Base-by-base conservation (phyloP, 2,797 vertebrate species). In the Cheirogaleus major region DNA sequence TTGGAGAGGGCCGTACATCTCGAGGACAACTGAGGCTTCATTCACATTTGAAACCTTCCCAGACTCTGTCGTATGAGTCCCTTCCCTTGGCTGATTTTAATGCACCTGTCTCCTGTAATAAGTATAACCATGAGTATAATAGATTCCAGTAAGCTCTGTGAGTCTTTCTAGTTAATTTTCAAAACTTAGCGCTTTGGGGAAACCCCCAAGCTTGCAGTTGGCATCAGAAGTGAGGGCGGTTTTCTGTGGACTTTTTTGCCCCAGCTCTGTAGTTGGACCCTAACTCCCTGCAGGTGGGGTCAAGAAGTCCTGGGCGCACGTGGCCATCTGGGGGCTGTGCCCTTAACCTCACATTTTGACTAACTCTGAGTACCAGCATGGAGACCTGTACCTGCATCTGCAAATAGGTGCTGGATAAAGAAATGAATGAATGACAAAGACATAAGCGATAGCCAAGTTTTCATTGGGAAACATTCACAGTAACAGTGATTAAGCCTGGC, bases 1-100 rank as follows among this genome's bases (percentile, higher is more conserved):
- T 6, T 9, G 6, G 3, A 43, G 41, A 48, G 32, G 10, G 10
- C 17, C 25, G 12, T 4, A 9, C 4, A 3, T 10, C 32, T 35
- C 55, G 35, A 35, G 5, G 15, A 75, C 45, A 45, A 3, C 1
- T 11, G 43, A 55, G 11, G 8, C 25, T 52, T 50, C 20, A 50
- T 52, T 76, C 48, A 30, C 57, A 25, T 27, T 3, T 14, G 59
- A 48, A 32, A 32, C 32, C 8, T 7, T 20, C n/a, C n/a, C 41
- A 25, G 11, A 43, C 14, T 61, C 59, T 23, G 23, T 11, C 5
- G 6, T 41, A 0, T 7, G 27, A 11, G 17, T 78, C 18, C 30
- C 8, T 89, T 35, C 22, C 23, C 45, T 1, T 10, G 45, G 41
- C 5, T 70, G 43, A 63, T 32, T 79, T 78, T 70, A 48, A 55